Conservation (phyloP, 2,888 invertebrate species). For the Papilio elwesi region DNA sequence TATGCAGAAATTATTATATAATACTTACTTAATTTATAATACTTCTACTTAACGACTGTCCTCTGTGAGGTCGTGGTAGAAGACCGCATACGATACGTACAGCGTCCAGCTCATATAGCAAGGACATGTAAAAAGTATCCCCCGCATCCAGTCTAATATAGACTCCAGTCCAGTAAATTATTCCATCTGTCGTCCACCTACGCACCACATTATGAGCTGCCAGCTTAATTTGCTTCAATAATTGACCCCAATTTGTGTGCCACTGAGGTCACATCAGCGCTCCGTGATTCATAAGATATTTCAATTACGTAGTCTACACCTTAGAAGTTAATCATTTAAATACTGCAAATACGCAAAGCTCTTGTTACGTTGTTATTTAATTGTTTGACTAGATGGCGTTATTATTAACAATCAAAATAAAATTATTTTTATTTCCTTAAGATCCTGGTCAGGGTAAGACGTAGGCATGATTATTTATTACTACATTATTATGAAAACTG, state of each 20-base stretch:
- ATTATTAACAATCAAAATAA: background rate
- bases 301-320: slow-evolving; percentile 39
- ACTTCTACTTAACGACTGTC: no score
- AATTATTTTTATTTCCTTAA: no score
- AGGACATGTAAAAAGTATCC: background rate
- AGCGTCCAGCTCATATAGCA: no score
- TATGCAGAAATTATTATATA: no score
- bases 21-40: no score
- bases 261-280: slow-evolving; percentile 57
- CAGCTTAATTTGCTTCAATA: slow-evolving; percentile 66
- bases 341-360: no score
- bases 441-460: no score
- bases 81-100: no score
- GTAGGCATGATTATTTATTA: no score
- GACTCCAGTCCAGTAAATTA: slow-evolving; percentile 42
- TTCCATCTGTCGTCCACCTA: slow-evolving; percentile 60
- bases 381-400: background rate
- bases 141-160: slow-evolving; percentile 15
- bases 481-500: no score
- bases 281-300: slow-evolving; percentile 60
- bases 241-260: slow-evolving; percentile 68
- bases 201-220: slow-evolving; percentile 61
- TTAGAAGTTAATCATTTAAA: background rate
- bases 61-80: no score
- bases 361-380: background rate